Base-by-base conservation (phyloP, 2,888 invertebrate genomes). In the Apodemia hepburni region DNA sequence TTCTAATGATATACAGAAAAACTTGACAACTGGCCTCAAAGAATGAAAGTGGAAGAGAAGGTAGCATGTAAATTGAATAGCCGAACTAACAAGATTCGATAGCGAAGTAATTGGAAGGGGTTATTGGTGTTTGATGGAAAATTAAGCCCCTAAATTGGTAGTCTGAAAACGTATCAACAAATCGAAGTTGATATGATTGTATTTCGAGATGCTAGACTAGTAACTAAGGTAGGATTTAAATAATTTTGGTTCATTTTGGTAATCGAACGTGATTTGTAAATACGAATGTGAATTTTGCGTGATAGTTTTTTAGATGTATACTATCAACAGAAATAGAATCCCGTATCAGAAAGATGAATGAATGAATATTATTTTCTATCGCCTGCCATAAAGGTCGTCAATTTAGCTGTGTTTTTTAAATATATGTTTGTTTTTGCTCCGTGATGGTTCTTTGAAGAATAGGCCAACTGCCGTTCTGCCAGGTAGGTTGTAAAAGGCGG, bases 31-130 rank as follows among this genome's bases (percentile, higher is more conserved):
- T 8, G 12, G 7, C 6, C 54, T 12, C 6, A 54, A 54, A 54
- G 22, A 15, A 45, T 22, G 54, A 54, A 29, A 54, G 27, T 29
- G 1, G 6, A 12, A 27, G 27, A n/a, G 27, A 22, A 22, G 12
- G 54, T 54, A 54, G 3, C 62, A 58, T 62, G 62, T 62, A 62
- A 58, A 62, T 62, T 61, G 45, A 61, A 61, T 61, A 57, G 38
- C 42, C 35, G 38, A n/a, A 33, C 62, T 62, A 58, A 62, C 62
- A 62, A 58, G 62, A 58, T 58, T 33, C 62, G 35, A 58, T 47
- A 62, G 62, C 47, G 15, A 47, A 22, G 35, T 62, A 62, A 62
- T 62, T 62, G 62, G 58, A 58, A 29, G 60, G 45, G 58, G 58
- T 49, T 62, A 61, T 58, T 62, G 62, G 15, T 58, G 58, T 58